Base-by-base conservation (phyloP, 1,140 invertebrate genomes). In the Drosophila ananassae region DNA sequence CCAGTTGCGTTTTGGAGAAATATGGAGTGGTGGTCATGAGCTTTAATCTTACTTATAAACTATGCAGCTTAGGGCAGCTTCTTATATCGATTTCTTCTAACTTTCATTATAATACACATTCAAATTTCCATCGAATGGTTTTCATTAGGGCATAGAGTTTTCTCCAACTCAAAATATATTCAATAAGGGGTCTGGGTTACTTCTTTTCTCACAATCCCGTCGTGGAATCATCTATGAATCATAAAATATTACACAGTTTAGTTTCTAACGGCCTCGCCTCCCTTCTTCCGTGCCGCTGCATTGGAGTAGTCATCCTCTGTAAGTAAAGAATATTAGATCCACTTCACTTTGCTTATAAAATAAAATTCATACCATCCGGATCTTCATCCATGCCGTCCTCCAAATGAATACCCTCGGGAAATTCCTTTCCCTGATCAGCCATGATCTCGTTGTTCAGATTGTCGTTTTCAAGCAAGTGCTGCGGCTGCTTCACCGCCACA, bases 381-480 rank as follows among this genome's bases (percentile, higher is more conserved):
- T 91, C 90, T 32, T 91, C 91, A 47, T 92, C 91, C n/a, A 90
- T 67, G 47, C 67, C 77, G 44, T 92, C 91, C 30, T 92, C 90
- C 7, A 91, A 51, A 69, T 82, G 89, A 39, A 91, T 57, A 21
- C 76, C 90, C 30, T 92, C 90, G n/a, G 75, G 66, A 58, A 91
- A 92, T 50, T 92, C 91, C 52, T 92, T 92, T 22, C 91, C 91
- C 22, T 91, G 89, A 79, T 92, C 91, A 4, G 75, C 91, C 10
- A 71, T 85, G 2, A 92, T 82, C 62, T 92, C 91, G 71, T 92
- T 92, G 39, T 91, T 91, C 6, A 92, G 64, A 67, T 90, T 92
- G 32, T 90, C 85, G 1, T 68, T 82, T 21, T 92, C 77, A 12
- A 91, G 72, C 44, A 89, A 72, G 55, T 91, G 73, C 37, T 90